phyloP scores from a whole-genome alignment of 1,140 invertebrate species.

The Heliconius congener region DNA sequence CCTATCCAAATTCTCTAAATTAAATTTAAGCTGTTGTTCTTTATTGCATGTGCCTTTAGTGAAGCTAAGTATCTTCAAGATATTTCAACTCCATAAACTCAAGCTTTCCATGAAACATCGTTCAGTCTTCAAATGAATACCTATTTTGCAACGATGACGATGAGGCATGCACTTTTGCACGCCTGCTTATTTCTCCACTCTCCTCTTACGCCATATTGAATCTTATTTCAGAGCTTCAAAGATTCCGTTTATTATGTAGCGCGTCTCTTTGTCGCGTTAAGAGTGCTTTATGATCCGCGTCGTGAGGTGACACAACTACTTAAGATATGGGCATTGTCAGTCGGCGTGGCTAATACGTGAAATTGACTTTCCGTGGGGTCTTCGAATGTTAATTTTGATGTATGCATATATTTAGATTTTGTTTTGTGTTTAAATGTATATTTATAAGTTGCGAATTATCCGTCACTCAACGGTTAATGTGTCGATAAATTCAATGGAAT shows the following conservation, averaged over 20 bases:
- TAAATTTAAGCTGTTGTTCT: neutral
- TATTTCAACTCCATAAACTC: slow-evolving; percentile 55
- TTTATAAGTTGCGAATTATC: neutral
- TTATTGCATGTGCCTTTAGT: neutral
- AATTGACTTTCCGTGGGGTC: slow-evolving; percentile 71
- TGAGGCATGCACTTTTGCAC: slow-evolving; percentile 59
- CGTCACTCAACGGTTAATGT: too few relatives aligned
- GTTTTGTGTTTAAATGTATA: neutral
- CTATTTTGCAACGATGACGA: slow-evolving; percentile 61
- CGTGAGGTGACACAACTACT: slow-evolving; percentile 67
- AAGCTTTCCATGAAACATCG: slow-evolving; percentile 56
- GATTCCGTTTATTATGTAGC: slow-evolving; percentile 31
- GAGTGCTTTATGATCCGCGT: slow-evolving; percentile 65
- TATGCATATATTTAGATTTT: slow-evolving; percentile 27
- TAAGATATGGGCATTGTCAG: slow-evolving; percentile 73
- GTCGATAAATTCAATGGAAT: too few relatives aligned
- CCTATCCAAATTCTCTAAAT: neutral
- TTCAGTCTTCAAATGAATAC: slow-evolving; percentile 56
- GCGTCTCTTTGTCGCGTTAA: slow-evolving; percentile 48
- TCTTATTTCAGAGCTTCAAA: slow-evolving; percentile 43
- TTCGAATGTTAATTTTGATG: slow-evolving; percentile 32
- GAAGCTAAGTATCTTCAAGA: neutral
- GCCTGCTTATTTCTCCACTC: slow-evolving; percentile 51
- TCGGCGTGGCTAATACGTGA: slow-evolving; percentile 75
- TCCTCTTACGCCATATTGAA: slow-evolving; percentile 41